phyloP scores from a whole-genome alignment of 2,797 vertebrate species.

The Enteromius paludinosus region DNA sequence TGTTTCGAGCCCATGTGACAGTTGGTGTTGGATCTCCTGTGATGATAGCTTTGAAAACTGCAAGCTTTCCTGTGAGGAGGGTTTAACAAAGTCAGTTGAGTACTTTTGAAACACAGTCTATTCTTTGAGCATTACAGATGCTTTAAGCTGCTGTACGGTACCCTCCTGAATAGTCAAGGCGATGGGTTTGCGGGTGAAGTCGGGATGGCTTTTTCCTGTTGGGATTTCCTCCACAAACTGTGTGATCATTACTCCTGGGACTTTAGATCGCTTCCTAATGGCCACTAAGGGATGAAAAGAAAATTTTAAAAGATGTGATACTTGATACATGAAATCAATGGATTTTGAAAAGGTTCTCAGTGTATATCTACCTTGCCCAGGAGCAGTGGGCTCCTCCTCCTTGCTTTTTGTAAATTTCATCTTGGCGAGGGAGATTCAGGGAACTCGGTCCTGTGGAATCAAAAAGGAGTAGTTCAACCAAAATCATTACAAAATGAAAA shows the following conservation, averaged over 20 bases:
- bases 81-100: slow-evolving; percentile 7
- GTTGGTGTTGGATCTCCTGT: slow-evolving; percentile 82
- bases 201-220: slow-evolving; percentile 78
- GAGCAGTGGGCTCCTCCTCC: slow-evolving; percentile 74
- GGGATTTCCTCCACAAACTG: slow-evolving; percentile 84
- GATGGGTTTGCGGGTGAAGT: slow-evolving; percentile 86
- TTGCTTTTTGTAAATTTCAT: slow-evolving; percentile 78
- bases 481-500: background rate
- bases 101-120: background rate
- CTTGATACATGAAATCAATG: background rate
- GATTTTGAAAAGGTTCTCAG: background rate
- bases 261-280: slow-evolving; percentile 78
- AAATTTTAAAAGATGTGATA: slow-evolving; percentile 10
- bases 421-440: slow-evolving; percentile 46
- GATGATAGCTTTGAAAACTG: slow-evolving; percentile 84
- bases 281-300: slow-evolving; percentile 61
- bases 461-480: background rate
- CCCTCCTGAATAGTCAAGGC: slow-evolving; percentile 87
- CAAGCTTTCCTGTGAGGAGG: slow-evolving; percentile 81
- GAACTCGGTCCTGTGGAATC: slow-evolving; percentile 23
- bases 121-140: background rate
- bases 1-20: slow-evolving; percentile 80
- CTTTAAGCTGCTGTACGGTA: slow-evolving; percentile 55
- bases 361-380: slow-evolving; percentile 74
- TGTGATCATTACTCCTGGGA: slow-evolving; percentile 84